Evolutionary conservation across 2,113 vertebrate species (phyloP), one percentile per base, ranked within the genome.

Genomic region (Neofelis nebulosa): DNA sequence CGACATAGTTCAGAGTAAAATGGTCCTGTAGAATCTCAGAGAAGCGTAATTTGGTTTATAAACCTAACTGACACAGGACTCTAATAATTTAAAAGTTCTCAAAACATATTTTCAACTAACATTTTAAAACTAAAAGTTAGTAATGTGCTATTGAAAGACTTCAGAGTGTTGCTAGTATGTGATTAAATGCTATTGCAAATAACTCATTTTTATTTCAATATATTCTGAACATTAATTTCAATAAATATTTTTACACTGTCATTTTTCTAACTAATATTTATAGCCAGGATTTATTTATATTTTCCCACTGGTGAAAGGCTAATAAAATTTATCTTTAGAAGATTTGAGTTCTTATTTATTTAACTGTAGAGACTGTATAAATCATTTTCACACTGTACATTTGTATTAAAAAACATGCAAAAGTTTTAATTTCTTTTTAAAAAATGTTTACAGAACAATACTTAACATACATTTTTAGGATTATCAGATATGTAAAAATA

Each of bases 191-290:
- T 12, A 71, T 27, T 97, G 48, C 14, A 91, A 79, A 91, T 97
- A 96, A 88, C 7, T 90, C 90, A 91, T 98, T 97, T 92, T 93
- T 95, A 84, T 97, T 98, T 87, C 94, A 93, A 48, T 88, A 89
- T 94, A 84, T 97, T 88, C 79, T 65, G 41, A 93, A 97, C 63
- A 95, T 95, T 95, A 92, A 96, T 96, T 93, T 93, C 69, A 93
- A 69, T 97, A 97, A 97, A 73, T 94, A 97, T 95, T 97, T 98
- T 97, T 81, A 73, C 65, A 87, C 27, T 78, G 65, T 95, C 80
- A 94, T 94, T 96, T 96, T 83, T 95, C 63, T 65, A 96, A 89
- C 21, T 92, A 86, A 76, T 96, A 98, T 96, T 95, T 98, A 96
- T 90, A 95, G 61, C 38, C 65, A 97, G 55, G 50, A 95, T 97